Evolutionary conservation across 2,888 invertebrate genomes (phyloP).

Genomic region (Ophion ventricosus): DNA sequence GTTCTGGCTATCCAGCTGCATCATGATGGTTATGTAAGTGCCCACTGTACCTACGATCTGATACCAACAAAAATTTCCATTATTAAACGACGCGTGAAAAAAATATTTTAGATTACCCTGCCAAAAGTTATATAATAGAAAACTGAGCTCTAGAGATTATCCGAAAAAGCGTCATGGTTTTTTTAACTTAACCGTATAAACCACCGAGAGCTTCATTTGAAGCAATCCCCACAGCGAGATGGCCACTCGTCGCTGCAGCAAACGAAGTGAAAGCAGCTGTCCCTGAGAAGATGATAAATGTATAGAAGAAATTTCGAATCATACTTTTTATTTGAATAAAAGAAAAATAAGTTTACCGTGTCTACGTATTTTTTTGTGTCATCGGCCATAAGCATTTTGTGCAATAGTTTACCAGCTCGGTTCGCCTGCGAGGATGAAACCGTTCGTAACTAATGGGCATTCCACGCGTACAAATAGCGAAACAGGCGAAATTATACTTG

Average conservation of each 20-base stretch:
- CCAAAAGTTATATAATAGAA: too few species aligned
- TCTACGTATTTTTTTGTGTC: constrained; percentile 22
- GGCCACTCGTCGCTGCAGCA: constrained; percentile 46
- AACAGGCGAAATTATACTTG: too few species aligned
- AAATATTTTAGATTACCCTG: too few species aligned
- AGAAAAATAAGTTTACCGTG: constrained; percentile 31
- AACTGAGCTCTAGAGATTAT: too few species aligned
- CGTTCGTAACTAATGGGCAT: background rate
- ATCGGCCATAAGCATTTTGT: constrained; percentile 40
- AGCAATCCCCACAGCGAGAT: constrained; percentile 57
- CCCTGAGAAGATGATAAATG: constrained; percentile 33
- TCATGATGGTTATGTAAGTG: constrained; percentile 66
- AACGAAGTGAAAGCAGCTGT: constrained; percentile 55
- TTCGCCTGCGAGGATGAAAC: constrained; percentile 49
- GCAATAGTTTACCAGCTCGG: constrained; percentile 54
- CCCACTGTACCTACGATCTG: constrained; percentile 59
- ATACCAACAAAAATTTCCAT: background rate
- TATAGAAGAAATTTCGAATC: constrained; percentile 45
- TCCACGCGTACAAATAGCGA: too few species aligned
- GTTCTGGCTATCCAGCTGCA: constrained; percentile 55
- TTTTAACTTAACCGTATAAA: background rate
- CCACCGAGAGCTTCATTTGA: constrained; percentile 40
- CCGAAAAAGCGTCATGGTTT: too few species aligned
- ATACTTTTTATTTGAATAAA: background rate
- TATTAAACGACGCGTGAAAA: too few species aligned